These are phyloP conservation scores for Trichonephila clavipes DNA, from an alignment of 1,140 invertebrate species.

Conservation along the genomic window DNA sequence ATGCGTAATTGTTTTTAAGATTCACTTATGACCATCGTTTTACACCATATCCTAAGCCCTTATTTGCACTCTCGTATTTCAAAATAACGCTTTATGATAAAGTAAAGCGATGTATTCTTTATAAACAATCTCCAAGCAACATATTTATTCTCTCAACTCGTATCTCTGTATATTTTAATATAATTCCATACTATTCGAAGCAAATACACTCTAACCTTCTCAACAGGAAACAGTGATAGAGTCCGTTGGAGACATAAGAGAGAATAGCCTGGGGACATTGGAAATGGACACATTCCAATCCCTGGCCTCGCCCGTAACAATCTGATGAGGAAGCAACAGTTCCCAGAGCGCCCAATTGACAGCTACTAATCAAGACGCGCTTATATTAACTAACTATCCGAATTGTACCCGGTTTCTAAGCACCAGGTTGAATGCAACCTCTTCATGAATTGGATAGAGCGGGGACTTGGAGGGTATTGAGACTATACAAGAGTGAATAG, in stretches of 20 bases:
- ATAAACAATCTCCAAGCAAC: too few relatives aligned
- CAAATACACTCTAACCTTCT: not conserved
- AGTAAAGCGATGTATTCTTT: too few relatives aligned
- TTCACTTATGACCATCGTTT: too few relatives aligned
- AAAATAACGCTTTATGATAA: too few relatives aligned
- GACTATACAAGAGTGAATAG: not conserved
- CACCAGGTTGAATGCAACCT: not conserved
- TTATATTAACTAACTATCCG: conserved; percentile 19
- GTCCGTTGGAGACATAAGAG: not conserved
- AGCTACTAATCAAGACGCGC: conserved; percentile 30
- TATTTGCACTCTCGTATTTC: too few relatives aligned
- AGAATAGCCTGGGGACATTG: not conserved
- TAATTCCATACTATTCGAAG: too few relatives aligned
- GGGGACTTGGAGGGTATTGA: not conserved
- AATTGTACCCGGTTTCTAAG: conserved; percentile 20
- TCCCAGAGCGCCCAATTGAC: not conserved
- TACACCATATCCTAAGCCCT: too few relatives aligned
- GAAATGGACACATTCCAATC: not conserved
- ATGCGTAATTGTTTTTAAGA: too few relatives aligned
- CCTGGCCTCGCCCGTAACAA: not conserved
- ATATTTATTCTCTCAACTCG: too few relatives aligned
- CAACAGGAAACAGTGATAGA: not conserved
- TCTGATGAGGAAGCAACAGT: conserved; percentile 21
- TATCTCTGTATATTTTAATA: too few relatives aligned
- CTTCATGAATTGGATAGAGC: not conserved